These are phyloP conservation scores for Abramis brama DNA, from an alignment of 2,113 vertebrate species.

Conservation along the genomic window DNA sequence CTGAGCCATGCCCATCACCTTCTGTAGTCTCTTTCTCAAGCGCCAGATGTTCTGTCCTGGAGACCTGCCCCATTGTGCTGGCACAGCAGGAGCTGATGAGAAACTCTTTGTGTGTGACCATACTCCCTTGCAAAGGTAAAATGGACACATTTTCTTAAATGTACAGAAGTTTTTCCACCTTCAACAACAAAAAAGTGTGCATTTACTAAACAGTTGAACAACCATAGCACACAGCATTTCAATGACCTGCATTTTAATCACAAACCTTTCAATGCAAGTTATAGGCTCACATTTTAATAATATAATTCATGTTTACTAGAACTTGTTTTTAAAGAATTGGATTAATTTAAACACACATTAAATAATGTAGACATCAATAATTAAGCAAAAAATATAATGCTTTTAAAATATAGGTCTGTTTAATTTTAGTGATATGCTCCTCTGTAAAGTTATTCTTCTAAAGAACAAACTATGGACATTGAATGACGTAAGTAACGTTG, in stretches of 20 bases:
- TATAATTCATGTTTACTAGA: neutral
- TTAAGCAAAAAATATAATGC: too few species aligned
- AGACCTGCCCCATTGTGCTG: conserved; percentile 59
- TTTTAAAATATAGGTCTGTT: too few species aligned
- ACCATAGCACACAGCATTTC: neutral
- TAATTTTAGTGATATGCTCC: neutral
- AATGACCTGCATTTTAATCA: neutral
- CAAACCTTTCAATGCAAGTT: neutral
- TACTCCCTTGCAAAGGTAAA: neutral
- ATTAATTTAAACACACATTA: neutral
- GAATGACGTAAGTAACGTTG: too few species aligned
- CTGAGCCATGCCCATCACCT: conserved; percentile 62
- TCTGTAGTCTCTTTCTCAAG: conserved; percentile 67
- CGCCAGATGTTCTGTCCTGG: conserved; percentile 68
- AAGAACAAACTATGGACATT: too few species aligned
- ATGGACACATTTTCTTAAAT: conserved; percentile 1
- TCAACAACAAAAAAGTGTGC: neutral
- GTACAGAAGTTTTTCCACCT: neutral
- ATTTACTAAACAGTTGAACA: neutral
- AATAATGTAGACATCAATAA: neutral
- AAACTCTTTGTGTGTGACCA: neutral
- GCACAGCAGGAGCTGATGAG: conserved; percentile 45
- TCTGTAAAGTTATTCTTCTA: neutral
- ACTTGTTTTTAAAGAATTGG: neutral
- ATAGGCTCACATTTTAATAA: neutral